Evolutionary conservation across 2,797 vertebrate genomes (phyloP), one percentile per base, ranked within the genome.

Genomic region (Sebastes paucispinis): DNA sequence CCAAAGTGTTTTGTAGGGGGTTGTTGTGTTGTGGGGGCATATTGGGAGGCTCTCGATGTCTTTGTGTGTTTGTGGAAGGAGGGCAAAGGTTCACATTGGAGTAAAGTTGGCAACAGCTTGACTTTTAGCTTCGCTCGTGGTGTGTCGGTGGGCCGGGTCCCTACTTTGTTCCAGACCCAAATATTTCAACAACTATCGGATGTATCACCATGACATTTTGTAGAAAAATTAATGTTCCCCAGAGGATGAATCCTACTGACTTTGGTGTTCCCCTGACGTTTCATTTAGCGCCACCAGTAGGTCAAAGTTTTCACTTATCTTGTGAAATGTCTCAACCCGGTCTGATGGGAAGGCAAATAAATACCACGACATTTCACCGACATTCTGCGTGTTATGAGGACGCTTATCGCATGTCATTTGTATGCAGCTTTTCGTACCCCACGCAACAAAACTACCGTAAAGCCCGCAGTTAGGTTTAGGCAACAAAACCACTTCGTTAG

Each of bases 1-100:
- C 13, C 10, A 39, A 64, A 55, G 82, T 34, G 67, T 69, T 82
- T 77, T 69, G 74, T 71, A 2, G 24, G 29, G 55, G 9, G 31
- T 52, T 75, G 31, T 59, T 79, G 47, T 78, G 58, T 22, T 57
- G 66, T 12, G 16, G 39, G 58, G 47, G 32, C 31, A 72, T 47
- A 75, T 11, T 54, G 39, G 50, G 72, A 71, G 63, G 43, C 69
- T 58, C 31, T 62, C 55, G 20, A 2, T 54, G 25, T 59, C 73
- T 80, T 65, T 77, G 16, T 65, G 36, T 22, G 39, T 4, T 6
- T 70, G 52, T 69, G 31, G 29, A 72, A 32, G 18, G 29, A 63
- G 3, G 16, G 24, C 14, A 50, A 67, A 76, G 20, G 32, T 55
- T 31, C 25, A 78, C 31, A 5, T 24, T 29, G 69, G n/a, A 31